These are phyloP conservation scores for Diarsia dahlii DNA, from an alignment of 2,888 invertebrate genomes.

Conservation along the genomic window DNA sequence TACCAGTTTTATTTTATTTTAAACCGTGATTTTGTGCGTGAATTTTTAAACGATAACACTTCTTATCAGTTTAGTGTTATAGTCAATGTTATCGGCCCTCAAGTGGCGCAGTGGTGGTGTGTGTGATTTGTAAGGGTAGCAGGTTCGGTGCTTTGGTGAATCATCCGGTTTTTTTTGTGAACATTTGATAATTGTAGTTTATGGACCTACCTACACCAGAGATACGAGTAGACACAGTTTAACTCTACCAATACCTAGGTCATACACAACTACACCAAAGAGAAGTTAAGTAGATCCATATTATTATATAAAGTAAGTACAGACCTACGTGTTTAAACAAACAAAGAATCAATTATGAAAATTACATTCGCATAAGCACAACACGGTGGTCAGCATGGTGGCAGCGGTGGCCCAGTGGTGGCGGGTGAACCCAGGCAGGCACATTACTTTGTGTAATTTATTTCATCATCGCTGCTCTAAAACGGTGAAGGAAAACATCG, in stretches of 20 bases:
- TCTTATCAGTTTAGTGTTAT: neutral
- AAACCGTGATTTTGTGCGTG: neutral
- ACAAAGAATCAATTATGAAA: neutral
- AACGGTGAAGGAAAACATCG: no score
- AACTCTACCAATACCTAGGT: neutral
- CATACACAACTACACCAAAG: neutral
- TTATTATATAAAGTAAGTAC: neutral
- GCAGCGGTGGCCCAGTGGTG: no score
- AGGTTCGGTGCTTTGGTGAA: neutral
- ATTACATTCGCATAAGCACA: neutral
- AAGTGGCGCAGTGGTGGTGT: neutral
- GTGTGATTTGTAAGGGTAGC: neutral
- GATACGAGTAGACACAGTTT: neutral
- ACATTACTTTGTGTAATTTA: no score
- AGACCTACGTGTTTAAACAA: neutral
- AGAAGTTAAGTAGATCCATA: neutral
- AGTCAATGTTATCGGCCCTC: conserved; percentile 6
- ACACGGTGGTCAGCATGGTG: no score
- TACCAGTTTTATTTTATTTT: neutral
- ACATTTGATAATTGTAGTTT: neutral
- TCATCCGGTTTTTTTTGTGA: neutral
- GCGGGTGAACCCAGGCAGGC: no score
- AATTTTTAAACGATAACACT: conserved; percentile 2
- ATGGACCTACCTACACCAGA: neutral
- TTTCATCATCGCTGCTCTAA: no score